Evolutionary conservation across 2,797 vertebrate genomes (phyloP), one percentile per base, ranked within the genome.

Genomic region (Pseudochirops corinnae): DNA sequence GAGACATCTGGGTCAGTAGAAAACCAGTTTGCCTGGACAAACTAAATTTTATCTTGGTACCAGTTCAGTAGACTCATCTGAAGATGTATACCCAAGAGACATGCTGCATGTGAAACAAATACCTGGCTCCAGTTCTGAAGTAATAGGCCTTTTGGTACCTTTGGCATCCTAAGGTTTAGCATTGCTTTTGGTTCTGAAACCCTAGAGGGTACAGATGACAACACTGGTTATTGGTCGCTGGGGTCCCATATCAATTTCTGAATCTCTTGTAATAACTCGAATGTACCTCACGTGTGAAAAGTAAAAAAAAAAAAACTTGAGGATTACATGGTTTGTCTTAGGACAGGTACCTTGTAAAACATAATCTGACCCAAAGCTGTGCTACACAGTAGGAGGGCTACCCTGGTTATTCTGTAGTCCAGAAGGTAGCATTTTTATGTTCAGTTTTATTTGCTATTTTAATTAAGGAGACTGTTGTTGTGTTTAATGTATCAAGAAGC

Each of bases 381-480:
- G 46, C 33, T 90, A 4, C 60, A 33, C n/a, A 55, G 13, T 91
- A 90, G 90, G 67, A 46, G 67, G 67, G 13, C 12, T 14, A 5
- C 60, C 74, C 1, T 31, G 4, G n/a, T 50, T 31, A 95, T 82
- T 82, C 92, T 57, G 3, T 55, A 56, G 21, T 33, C 13, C 24
- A 28, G 31, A 93, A 58, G 56, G 14, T 11, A 55, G 2, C 0
- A 0, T 91, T 96, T 93, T 62, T 58, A 26, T 92, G 1, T 18
- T 94, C 55, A 39, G 33, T 91, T 93, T 90, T 57, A 91, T n/a
- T 93, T 95, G 58, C 26, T 91, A 24, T 87, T 93, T 95, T 90
- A 91, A 90, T 93, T 60, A 91, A 92, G 50, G 31, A 93, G 56
- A 95, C 10, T 62, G 26, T 91, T 62, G 26, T 91, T 39, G 16